Base-by-base conservation (phyloP, 2,113 vertebrate genomes). In the Plecotus auritus region DNA sequence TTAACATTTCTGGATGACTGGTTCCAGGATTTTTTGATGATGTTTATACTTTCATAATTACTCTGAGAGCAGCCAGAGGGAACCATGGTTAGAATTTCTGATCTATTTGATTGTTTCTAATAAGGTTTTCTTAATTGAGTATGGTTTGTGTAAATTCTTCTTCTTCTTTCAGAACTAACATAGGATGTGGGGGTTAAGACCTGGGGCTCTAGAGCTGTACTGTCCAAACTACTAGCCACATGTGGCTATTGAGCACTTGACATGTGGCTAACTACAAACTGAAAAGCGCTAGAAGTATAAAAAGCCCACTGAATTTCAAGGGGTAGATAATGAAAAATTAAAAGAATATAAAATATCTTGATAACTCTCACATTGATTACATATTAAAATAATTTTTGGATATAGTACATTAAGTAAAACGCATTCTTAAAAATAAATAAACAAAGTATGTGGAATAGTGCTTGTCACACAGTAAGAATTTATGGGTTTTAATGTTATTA, bases 61-160 rank as follows among this genome's bases (percentile, higher is more conserved):
- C 7, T 56, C 35, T 85, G 84, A 54, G 4, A 87, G 23, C 49
- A 93, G 40, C 16, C 85, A 54, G 66, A 76, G 18, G 45, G 35
- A 95, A 37, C 28, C 91, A 59, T 37, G 64, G 61, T 89, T 78
- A 40, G 61, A 78, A 95, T 81, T 88, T 91, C 87, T 89, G 66
- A 70, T 85, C 8, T 45, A 84, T 3, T 2, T 73, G n/a, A 88
- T 42, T 80, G 42, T 73, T 84, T 90, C 51, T 13, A 40, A 35
- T 20, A 66, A 67, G 32, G 20, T 51, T 70, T 90, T 89, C 70
- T 67, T 67, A 83, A 88, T 4, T 70, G 35, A 88, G 26, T 32
- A 51, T 35, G 32, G 11, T 64, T 51, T 81, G 37, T 74, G 16
- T 90, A 54, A 94, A 72, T 88, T 88, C 61, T 81, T 47, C 6